Conservation (phyloP, 1,140 invertebrate genomes). For the Ladona fulva region DNA sequence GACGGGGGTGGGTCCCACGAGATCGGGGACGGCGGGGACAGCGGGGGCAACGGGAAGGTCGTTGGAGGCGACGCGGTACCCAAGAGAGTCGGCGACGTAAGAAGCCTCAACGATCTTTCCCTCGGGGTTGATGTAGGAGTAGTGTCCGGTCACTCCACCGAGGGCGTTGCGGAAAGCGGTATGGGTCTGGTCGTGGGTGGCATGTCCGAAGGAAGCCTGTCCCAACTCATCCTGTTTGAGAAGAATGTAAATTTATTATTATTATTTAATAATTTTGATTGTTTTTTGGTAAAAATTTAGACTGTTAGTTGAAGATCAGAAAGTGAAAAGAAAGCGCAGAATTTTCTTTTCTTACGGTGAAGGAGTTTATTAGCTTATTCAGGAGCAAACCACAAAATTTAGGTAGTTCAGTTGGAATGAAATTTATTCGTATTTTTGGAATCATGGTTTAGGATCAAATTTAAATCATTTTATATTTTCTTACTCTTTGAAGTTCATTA, state of each 20-base stretch:
- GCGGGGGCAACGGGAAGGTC: constrained; percentile 37
- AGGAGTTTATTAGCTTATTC: too few species aligned
- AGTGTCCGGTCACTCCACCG: constrained; percentile 45
- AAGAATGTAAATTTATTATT: not conserved
- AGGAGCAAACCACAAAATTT: too few species aligned
- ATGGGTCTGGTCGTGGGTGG: constrained; percentile 43
- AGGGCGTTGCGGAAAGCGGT: constrained; percentile 41
- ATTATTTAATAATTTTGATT: too few species aligned
- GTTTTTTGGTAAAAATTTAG: too few species aligned
- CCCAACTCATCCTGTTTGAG: constrained; percentile 37
- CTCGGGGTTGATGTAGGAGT: constrained; percentile 45
- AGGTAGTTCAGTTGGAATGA: too few species aligned
- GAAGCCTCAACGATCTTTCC: constrained; percentile 41
- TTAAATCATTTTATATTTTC: too few species aligned
- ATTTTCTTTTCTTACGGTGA: too few species aligned
- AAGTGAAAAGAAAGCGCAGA: too few species aligned
- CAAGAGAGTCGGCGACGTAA: constrained; percentile 37
- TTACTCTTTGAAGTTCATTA: too few species aligned
- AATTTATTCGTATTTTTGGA: too few species aligned
- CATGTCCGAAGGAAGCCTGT: constrained; percentile 44
- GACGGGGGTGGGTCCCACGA: constrained; percentile 21
- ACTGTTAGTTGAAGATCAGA: too few species aligned
- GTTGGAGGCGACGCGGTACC: constrained; percentile 44
- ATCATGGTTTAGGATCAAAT: too few species aligned
- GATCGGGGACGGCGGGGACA: constrained; percentile 25